A percentile compares a stretch with the other conserved stretches of the same genome.
Conservation (phyloP, 2,888 invertebrate genomes). For the Stenichneumon culpator region DNA sequence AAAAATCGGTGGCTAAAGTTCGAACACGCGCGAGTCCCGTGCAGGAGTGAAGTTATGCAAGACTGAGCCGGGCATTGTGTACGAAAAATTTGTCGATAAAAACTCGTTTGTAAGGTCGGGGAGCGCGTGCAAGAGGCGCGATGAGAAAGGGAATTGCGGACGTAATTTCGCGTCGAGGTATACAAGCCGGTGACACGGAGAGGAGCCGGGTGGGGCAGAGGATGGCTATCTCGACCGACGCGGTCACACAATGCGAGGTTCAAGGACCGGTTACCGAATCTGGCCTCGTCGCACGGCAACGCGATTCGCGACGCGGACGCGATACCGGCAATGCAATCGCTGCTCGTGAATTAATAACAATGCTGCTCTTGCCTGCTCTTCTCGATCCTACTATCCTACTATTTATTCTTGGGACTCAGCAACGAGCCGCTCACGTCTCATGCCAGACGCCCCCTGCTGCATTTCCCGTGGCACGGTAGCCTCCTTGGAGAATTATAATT, state of each 20-base stretch:
- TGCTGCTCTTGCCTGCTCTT: neutral
- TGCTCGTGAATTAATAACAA: slow-evolving; percentile 53
- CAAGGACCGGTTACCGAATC: slow-evolving; percentile 67
- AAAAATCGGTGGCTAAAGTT: slow-evolving; percentile 3
- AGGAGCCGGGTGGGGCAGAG: neutral
- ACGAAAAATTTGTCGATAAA: slow-evolving; percentile 39
- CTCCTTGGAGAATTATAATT: too few relatives aligned
- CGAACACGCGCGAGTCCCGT: neutral
- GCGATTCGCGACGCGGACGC: neutral
- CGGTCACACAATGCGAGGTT: slow-evolving; percentile 59
- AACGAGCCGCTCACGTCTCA: slow-evolving; percentile 1
- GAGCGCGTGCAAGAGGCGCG: slow-evolving; percentile 7
- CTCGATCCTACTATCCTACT: neutral
- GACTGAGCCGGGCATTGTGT: neutral
- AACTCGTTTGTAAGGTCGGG: slow-evolving; percentile 27
- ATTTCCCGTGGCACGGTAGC: too few relatives aligned
- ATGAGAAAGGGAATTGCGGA: slow-evolving; percentile 44
- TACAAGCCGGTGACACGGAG: neutral
- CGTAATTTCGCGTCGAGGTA: slow-evolving; percentile 55
- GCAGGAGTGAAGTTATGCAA: neutral
- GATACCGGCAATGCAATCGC: slow-evolving; percentile 33
- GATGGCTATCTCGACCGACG: slow-evolving; percentile 16
- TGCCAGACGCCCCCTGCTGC: too few relatives aligned
- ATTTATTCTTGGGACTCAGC: slow-evolving; percentile 10
- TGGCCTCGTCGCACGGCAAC: slow-evolving; percentile 49